These are phyloP conservation scores for Tetragnatha versicolor DNA, from an alignment of 1,140 invertebrate species.

Conservation along the genomic window DNA sequence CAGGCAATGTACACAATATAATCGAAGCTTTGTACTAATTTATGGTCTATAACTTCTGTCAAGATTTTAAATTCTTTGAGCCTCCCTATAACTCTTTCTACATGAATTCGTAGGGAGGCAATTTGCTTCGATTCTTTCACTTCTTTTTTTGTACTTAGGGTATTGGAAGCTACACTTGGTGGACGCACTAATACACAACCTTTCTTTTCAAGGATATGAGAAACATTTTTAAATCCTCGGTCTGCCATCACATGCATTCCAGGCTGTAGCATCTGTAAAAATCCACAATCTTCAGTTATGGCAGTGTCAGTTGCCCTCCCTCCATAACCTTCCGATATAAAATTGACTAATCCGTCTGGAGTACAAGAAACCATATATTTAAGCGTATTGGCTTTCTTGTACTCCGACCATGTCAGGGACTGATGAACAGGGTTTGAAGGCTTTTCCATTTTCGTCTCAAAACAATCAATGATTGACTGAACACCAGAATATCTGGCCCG, in stretches of 20 bases:
- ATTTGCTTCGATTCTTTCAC: constrained; percentile 57
- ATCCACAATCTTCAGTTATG: constrained; percentile 59
- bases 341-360: background rate
- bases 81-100: constrained; percentile 50
- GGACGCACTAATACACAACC: background rate
- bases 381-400: background rate
- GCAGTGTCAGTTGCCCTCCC: constrained; percentile 59
- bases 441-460: background rate
- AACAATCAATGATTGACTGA: background rate
- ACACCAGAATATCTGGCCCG: background rate
- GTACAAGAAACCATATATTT: background rate
- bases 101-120: constrained; percentile 59
- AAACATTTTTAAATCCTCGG: constrained; percentile 56
- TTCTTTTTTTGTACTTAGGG: constrained; percentile 57
- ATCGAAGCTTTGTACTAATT: background rate
- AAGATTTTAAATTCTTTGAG: background rate
- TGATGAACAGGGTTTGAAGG: background rate
- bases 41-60: background rate
- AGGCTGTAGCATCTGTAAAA: constrained; percentile 57
- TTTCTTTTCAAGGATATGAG: background rate
- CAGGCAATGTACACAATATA: background rate
- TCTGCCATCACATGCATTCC: constrained; percentile 57
- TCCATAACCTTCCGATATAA: constrained; percentile 55
- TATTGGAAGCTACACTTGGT: background rate
- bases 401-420: background rate